A percentile compares a stretch with the other conserved stretches of the same genome.
Evolutionary conservation across 2,888 invertebrate genomes (phyloP).

Genomic region (Halocaridina rubra): DNA sequence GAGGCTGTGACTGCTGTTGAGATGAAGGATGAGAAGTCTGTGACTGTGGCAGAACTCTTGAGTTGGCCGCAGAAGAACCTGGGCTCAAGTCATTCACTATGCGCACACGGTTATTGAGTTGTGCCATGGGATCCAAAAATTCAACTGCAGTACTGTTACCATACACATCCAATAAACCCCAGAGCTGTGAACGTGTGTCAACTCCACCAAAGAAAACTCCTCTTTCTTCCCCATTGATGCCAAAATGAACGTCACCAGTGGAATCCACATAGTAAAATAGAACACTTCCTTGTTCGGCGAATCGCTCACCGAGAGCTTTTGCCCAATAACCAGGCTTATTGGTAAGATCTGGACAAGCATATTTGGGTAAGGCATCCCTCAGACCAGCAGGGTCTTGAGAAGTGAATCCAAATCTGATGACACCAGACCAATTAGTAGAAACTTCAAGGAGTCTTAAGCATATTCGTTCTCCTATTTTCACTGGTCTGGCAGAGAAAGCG

Average conservation of each 20-base stretch:
- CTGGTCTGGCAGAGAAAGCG: constrained; percentile 84
- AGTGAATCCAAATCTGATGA: constrained; percentile 97
- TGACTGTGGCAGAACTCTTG: constrained; percentile 39
- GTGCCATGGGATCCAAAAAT: constrained; percentile 73
- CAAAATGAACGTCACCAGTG: constrained; percentile 94
- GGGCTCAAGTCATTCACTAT: constrained; percentile 58
- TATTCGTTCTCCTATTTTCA: constrained; percentile 91
- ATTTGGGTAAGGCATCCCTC: constrained; percentile 84
- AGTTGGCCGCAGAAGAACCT: constrained; percentile 34
- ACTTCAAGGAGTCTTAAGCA: constrained; percentile 92
- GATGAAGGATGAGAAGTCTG: constrained; percentile 17
- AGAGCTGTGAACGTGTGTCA: constrained; percentile 85
- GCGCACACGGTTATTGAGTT: constrained; percentile 61
- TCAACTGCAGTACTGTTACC: constrained; percentile 97
- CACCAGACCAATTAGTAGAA: constrained; percentile 96
- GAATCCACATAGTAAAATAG: constrained; percentile 92
- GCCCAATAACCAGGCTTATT: constrained; percentile 99
- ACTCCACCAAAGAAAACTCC: constrained; percentile 87
- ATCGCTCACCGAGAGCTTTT: constrained; percentile 92
- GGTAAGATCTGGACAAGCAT: constrained; percentile 97
- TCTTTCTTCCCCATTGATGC: constrained; percentile 94
- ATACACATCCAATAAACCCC: constrained; percentile 96
- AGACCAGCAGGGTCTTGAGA: constrained; percentile 86
- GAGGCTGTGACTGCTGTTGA: constrained; percentile 63
- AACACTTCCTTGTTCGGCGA: constrained; percentile 87